Evolutionary conservation across 2,888 invertebrate species (phyloP), one percentile per base, ranked within the genome.

Genomic region (Mactromeris polynyma): DNA sequence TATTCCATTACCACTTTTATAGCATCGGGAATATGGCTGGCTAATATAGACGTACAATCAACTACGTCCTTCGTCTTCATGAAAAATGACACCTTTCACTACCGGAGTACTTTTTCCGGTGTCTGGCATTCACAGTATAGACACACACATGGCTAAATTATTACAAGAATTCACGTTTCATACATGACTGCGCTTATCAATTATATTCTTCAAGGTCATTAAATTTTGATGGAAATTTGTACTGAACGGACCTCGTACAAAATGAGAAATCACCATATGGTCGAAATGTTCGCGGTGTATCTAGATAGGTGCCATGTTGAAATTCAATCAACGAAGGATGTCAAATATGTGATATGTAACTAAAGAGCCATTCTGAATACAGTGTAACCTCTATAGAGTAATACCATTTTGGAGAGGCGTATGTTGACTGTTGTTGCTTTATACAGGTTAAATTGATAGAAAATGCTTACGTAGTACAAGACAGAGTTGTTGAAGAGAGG

Each of bases 171-270:
- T 73, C 36, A 33, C 2, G 73, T 73, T 33, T 73, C 73, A 73
- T 33, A 33, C 73, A 73, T 73, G 73, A 73, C 33, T 73, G 33
- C 33, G 73, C 26, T 26, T 17, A 73, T 36, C 73, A 73, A 73
- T 73, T 73, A 73, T 73, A 73, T 33, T 73, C 33, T 36, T 73
- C 73, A 36, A 17, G 73, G 73, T 73, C 36, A 33, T 33, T 73
- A 73, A 73, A 33, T 36, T 73, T 0, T 73, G 33, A 73, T 33
- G 36, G 14, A 31, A 36, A 73, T 33, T 2, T 33, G 26, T 19
- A 73, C 19, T 73, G 73, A 36, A 73, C 31, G 73, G 73, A 73
- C 73, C 26, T 17, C 36, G 73, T 33, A 73, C 2, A 11, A 17
- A 73, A 11, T 73, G 73, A 26, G 73, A 73, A 73, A 64, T 64